Base-by-base conservation (phyloP, 2,888 invertebrate species). In the Patella pellucida region DNA sequence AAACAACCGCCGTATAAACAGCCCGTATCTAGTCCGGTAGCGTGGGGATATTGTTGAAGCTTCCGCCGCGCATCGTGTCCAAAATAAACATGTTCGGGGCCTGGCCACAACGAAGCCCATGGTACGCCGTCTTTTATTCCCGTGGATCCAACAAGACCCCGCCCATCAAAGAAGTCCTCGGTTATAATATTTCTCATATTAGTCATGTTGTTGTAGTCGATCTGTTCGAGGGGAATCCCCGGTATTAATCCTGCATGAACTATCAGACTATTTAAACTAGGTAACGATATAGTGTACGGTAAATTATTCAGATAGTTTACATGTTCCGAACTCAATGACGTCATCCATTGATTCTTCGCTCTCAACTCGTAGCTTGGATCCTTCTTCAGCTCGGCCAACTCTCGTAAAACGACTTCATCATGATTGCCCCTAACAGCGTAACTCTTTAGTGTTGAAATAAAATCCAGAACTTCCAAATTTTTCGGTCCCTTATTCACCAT, bases 1-100 rank as follows among this genome's bases (percentile, higher is more conserved):
- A 91, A 80, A 12, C 71, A 23, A 12, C 83, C 81, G 0, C 91
- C 91, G 81, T 90, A 90, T 41, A 89, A 84, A 83, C 90, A 90
- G 0, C 91, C 91, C 2, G 91, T 91, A 78, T 91, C 91, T n/a
- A 91, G 79, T 12, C 91, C 91, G 3, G 91, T 91, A 14, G 90
- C 89, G 78, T 80, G 84, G 12, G 80, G 76, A 73, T 81, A 82
- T 19, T 73, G 52, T 80, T 90, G 90, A 16, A 90, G 79, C 51
- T 81, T 80, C 50, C 90, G 73, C n/a, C 80, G 79, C 3, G 91
- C 90, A 83, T 90, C 90, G 73, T 91, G 91, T 52, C 91, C 91
- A 78, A 89, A 91, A 80, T 90, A 91, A 12, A 91, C 88, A 81
- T 91, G 91, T 70, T 88, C 79, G 4, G 91, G 90, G 3, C 91